Base-by-base conservation (phyloP, 2,797 vertebrate genomes). In the Squalus acanthias region DNA sequence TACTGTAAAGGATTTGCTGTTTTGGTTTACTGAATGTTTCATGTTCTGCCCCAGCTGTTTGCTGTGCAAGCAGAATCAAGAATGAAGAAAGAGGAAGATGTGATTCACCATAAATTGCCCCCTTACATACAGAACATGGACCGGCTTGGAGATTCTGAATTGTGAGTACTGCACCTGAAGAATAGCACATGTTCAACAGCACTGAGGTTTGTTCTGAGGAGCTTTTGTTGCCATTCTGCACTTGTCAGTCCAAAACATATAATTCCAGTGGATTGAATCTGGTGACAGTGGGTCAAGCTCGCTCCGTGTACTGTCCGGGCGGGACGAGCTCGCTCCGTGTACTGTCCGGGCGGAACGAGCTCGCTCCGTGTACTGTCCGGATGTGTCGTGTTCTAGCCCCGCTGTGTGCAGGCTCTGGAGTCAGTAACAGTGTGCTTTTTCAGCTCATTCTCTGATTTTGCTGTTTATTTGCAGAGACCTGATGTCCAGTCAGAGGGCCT, bases 81-180 rank as follows among this genome's bases (percentile, higher is more conserved):
- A 3, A 97, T 98, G 96, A 98, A 97, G 96, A 98, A 98, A n/a
- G 98, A 98, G 46, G 98, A 98, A 1, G 97, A 98, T 96, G 97
- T 97, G 96, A 97, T 98, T 46, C 99, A 99, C 96, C 99, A 99
- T 98, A 99, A 98, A 96, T 97, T 99, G 97, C 99, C 99, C 15
- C 97, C 98, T 0, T 99, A 99, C 1, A 99, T 99, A 96, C 98
- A 99, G 97, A 99, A 98, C 97, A 99, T 99, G 99, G 99, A 99
- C 98, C 99, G 99, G 3, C 98, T 99, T 8, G 99, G 99, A 96
- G 99, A 99, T 98, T 99, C 99, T 29, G 99, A 99, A 97, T 98
- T 99, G 99, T 99, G 98, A 99, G 99, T 98, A 20, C 7, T 26
- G 7, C 3, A 65, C 1, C 39, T 46, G 12, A 87, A 85, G 17